Evolutionary conservation across 2,113 vertebrate species (phyloP).

Genomic region (Datnioides undecimradiatus): DNA sequence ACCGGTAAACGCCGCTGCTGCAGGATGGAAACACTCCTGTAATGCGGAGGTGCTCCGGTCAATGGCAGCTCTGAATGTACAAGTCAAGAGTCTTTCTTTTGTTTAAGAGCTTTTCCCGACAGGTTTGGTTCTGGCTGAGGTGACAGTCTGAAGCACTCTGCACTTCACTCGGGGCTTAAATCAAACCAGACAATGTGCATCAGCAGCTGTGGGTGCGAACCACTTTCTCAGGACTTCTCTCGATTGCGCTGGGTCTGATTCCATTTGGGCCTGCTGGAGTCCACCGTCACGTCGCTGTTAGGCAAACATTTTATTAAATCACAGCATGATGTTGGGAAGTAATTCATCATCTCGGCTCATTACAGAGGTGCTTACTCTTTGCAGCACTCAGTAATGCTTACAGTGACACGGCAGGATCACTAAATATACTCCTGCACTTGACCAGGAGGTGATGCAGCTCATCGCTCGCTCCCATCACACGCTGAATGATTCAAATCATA

Average conservation of each 20-base stretch:
- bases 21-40: background rate
- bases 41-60: background rate
- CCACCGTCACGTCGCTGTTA: background rate
- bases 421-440: background rate
- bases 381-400: background rate
- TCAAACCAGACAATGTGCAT: background rate
- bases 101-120: background rate
- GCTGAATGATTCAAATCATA: background rate
- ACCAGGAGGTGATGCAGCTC: too few relatives aligned
- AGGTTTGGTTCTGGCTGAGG: background rate
- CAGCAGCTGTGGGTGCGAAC: background rate
- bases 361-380: background rate
- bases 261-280: background rate
- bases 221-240: background rate
- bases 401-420: background rate
- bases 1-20: background rate
- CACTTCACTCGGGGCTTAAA: too few relatives aligned
- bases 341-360: background rate
- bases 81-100: background rate
- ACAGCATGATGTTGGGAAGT: background rate
- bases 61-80: background rate
- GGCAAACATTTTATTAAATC: background rate
- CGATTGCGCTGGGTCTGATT: background rate
- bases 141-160: constrained; percentile 8
- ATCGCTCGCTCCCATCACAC: background rate